These are phyloP conservation scores for Eilema sororculum DNA, from an alignment of 2,888 invertebrate species.

Conservation along the genomic window DNA sequence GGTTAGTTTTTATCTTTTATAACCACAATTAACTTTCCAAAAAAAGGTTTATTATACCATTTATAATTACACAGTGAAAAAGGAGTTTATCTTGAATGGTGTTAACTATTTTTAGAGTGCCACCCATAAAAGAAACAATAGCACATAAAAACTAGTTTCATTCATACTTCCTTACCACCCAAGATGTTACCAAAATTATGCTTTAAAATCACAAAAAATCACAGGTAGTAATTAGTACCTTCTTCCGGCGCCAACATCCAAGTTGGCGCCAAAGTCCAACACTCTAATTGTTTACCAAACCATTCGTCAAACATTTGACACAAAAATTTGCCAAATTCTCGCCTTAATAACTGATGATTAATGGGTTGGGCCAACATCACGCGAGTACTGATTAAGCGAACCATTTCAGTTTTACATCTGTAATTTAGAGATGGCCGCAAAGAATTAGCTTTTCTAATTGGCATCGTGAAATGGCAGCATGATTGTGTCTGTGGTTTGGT, in stretches of 20 bases:
- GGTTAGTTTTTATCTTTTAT: neutral
- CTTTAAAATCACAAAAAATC: constrained; percentile 56
- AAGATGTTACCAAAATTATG: constrained; percentile 54
- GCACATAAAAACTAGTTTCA: constrained; percentile 37
- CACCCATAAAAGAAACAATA: constrained; percentile 40
- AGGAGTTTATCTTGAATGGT: constrained; percentile 34
- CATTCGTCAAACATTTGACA: constrained; percentile 67
- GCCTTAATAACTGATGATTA: constrained; percentile 56
- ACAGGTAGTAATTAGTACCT: constrained; percentile 57
- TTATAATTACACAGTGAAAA: constrained; percentile 16
- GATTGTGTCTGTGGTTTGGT: constrained; percentile 69
- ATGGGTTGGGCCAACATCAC: constrained; percentile 55
- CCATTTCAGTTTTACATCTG: constrained; percentile 50
- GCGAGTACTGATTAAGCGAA: constrained; percentile 54
- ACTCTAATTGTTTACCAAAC: constrained; percentile 43
- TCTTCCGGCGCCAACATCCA: constrained; percentile 49
- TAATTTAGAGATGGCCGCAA: constrained; percentile 58
- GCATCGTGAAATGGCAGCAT: constrained; percentile 61
- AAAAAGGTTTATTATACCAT: constrained; percentile 16
- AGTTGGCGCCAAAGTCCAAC: constrained; percentile 57
- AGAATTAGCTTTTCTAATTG: constrained; percentile 57
- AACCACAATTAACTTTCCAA: neutral
- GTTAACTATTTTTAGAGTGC: constrained; percentile 33
- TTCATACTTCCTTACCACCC: constrained; percentile 65
- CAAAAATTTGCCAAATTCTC: constrained; percentile 67